phyloP scores from a whole-genome alignment of 1,140 invertebrate species.

The Rhagoletis zephyria region DNA sequence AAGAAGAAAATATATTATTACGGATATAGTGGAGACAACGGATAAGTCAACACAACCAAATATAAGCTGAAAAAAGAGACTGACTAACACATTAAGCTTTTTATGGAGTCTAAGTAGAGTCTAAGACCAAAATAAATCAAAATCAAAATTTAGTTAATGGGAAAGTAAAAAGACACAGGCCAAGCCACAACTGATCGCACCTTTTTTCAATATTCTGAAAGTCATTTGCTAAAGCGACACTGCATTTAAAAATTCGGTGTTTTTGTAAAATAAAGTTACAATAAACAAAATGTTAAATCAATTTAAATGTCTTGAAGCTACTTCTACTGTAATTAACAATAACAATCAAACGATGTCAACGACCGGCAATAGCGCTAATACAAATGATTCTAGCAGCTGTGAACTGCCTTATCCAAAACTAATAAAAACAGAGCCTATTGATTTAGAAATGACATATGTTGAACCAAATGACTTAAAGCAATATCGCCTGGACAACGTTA shows the following conservation, averaged over 20 bases:
- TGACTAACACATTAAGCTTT: conserved; percentile 27
- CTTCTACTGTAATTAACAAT: conserved; percentile 52
- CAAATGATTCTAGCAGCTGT: background rate
- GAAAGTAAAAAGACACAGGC: conserved; percentile 1
- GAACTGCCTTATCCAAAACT: conserved; percentile 58
- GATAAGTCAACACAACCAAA: conserved; percentile 55
- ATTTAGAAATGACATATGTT: conserved; percentile 69
- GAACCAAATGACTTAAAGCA: conserved; percentile 62
- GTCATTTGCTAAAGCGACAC: background rate
- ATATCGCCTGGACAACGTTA: conserved; percentile 2
- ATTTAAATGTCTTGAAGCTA: conserved; percentile 63
- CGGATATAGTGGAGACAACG: background rate
- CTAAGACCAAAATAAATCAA: background rate
- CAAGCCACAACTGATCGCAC: background rate
- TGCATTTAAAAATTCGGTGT: background rate
- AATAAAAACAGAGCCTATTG: conserved; percentile 69
- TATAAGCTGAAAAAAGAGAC: conserved; percentile 61
- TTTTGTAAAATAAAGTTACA: conserved; percentile 29
- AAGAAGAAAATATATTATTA: background rate
- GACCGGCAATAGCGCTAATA: background rate
- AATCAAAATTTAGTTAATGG: background rate
- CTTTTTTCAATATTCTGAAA: background rate
- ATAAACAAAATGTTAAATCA: conserved; percentile 67
- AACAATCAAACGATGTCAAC: conserved; percentile 56
- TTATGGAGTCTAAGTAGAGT: conserved; percentile 37